phyloP scores from a whole-genome alignment of 2,888 invertebrate genomes.

The Diplazon laetatorius region DNA sequence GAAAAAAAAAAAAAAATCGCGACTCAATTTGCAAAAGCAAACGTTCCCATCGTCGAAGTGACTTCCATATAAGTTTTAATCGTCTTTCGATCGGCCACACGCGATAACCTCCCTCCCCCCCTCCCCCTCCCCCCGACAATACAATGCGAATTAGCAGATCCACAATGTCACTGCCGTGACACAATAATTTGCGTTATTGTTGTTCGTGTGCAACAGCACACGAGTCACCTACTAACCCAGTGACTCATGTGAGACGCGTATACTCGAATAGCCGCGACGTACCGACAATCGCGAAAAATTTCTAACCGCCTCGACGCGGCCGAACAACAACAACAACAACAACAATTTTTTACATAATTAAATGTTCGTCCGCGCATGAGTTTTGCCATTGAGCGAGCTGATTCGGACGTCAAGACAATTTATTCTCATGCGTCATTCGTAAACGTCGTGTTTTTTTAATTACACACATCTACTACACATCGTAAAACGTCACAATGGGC shows the following conservation, averaged over 20 bases:
- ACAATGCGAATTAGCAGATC: neutral
- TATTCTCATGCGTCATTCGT: constrained; percentile 40
- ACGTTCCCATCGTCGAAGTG: constrained; percentile 28
- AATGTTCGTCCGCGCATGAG: too few relatives aligned
- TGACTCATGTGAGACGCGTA: too few relatives aligned
- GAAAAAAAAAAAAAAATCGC: constrained; percentile 39
- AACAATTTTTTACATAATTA: too few relatives aligned
- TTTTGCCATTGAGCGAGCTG: neutral
- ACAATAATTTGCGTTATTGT: neutral
- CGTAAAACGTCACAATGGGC: constrained; percentile 11
- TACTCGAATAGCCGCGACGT: constrained; percentile 16
- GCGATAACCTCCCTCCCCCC: too few relatives aligned
- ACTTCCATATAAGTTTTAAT: constrained; percentile 36
- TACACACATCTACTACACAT: neutral
- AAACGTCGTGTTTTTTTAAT: constrained; percentile 43
- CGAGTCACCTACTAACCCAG: constrained; percentile 50
- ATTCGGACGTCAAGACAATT: constrained; percentile 15
- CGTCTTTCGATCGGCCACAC: constrained; percentile 18
- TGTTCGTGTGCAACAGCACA: neutral
- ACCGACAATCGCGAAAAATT: constrained; percentile 17
- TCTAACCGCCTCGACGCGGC: constrained; percentile 4
- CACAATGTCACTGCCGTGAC: constrained; percentile 9
- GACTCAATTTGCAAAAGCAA: constrained; percentile 21
- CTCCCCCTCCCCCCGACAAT: too few relatives aligned
- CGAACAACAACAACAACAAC: constrained; percentile 3